phyloP scores from a whole-genome alignment of 2,797 vertebrate species.

The Pseudocheirus occidentalis region DNA sequence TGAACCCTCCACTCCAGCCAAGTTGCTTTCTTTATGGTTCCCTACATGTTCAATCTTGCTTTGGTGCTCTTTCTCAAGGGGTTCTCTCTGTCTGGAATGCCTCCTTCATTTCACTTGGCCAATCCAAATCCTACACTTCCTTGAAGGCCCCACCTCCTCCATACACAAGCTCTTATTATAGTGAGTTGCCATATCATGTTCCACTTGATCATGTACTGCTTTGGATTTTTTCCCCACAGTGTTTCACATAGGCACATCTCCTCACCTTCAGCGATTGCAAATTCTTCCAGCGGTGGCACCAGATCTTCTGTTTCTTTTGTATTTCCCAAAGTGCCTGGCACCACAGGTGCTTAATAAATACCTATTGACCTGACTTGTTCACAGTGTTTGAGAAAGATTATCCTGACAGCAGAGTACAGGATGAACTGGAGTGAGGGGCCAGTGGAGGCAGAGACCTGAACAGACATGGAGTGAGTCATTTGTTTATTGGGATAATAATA shows the following conservation, averaged over 20 bases:
- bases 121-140: background rate
- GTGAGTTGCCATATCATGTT: background rate
- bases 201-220: background rate
- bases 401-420: background rate
- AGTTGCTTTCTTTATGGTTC: background rate
- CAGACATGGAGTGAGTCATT: background rate
- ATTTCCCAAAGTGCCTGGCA: background rate
- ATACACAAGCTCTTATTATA: background rate
- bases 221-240: background rate
- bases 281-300: background rate
- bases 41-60: background rate
- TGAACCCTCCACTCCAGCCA: background rate
- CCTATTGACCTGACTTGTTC: background rate
- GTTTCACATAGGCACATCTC: background rate
- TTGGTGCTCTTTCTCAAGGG: background rate
- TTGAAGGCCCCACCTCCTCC: background rate
- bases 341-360: background rate
- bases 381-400: background rate
- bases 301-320: background rate
- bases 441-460: background rate
- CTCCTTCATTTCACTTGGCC: background rate
- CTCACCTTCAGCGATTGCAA: background rate
- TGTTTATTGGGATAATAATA: conserved; percentile 3
- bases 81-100: background rate
- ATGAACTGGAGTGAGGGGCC: background rate